Conservation (phyloP, 2,888 invertebrate species). For the Cheilosia variabilis region DNA sequence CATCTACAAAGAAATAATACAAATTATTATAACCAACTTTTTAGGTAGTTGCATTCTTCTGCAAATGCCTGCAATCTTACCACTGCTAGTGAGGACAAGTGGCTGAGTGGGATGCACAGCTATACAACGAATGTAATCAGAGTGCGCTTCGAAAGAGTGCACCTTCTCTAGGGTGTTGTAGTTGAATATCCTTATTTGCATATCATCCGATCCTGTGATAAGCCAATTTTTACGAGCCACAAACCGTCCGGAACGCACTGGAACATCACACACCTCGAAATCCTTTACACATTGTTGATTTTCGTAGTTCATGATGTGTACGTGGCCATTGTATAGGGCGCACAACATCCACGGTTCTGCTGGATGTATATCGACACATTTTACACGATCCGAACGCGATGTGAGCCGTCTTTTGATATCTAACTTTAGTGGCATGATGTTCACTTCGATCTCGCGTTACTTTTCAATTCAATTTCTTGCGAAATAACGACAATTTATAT, state of each 20-base stretch:
- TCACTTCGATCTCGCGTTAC: slow-evolving; percentile 72
- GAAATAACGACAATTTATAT: slow-evolving; percentile 28
- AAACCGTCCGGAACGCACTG: slow-evolving; percentile 97
- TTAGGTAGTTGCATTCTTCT: too few relatives aligned
- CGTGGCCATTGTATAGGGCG: slow-evolving; percentile 99
- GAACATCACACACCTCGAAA: slow-evolving; percentile 97
- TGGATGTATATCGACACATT: slow-evolving; percentile 98
- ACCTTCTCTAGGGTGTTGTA: slow-evolving; percentile 99
- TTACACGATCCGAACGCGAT: slow-evolving; percentile 98
- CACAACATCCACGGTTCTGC: slow-evolving; percentile 99
- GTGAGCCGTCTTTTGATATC: slow-evolving; percentile 99
- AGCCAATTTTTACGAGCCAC: slow-evolving; percentile 99
- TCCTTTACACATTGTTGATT: slow-evolving; percentile 94
- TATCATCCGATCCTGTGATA: slow-evolving; percentile 98
- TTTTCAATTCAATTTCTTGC: slow-evolving; percentile 12
- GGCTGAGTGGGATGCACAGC: slow-evolving; percentile 99
- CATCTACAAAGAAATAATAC: slow-evolving; percentile 87
- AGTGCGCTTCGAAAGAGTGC: slow-evolving; percentile 98
- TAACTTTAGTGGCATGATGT: slow-evolving; percentile 93
- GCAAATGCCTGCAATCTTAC: slow-evolving; percentile 85
- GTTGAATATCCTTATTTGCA: slow-evolving; percentile 98
- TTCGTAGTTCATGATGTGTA: slow-evolving; percentile 99
- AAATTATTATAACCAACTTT: not conserved
- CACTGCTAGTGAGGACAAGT: slow-evolving; percentile 97
- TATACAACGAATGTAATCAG: slow-evolving; percentile 98